Percentiles rank a stretch among this genome's conserved stretches.
phyloP scores from a whole-genome alignment of 2,888 invertebrate species.

The Diogma glabrata region DNA sequence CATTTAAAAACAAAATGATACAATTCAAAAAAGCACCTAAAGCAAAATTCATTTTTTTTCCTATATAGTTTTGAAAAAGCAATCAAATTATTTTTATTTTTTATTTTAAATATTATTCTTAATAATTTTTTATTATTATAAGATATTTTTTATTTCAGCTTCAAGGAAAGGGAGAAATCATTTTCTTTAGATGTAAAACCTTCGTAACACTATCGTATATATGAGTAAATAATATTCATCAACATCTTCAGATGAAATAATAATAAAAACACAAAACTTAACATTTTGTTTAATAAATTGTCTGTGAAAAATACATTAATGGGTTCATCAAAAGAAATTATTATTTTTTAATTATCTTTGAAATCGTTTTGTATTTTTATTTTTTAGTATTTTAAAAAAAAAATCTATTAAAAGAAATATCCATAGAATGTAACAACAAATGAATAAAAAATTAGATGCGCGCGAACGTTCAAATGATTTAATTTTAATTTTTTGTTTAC shows the following conservation, averaged over 20 bases:
- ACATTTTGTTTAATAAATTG: constrained; percentile 9
- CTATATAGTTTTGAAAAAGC: constrained; percentile 4
- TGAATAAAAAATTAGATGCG: no score
- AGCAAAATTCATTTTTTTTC: constrained; percentile 5
- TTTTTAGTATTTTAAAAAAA: constrained; percentile 4
- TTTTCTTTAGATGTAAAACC: constrained; percentile 3
- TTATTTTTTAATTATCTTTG: constrained; percentile 9
- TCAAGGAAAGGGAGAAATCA: constrained; percentile 1
- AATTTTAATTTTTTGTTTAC: no score
- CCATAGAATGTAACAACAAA: no score
- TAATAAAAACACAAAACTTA: not conserved
- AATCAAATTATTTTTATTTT: constrained; percentile 5
- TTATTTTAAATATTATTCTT: no score
- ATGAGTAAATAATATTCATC: constrained; percentile 3
- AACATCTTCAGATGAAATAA: constrained; percentile 2
- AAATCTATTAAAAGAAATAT: no score
- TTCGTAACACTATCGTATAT: constrained; percentile 6
- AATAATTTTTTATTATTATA: no score
- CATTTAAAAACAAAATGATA: constrained; percentile 4
- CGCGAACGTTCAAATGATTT: no score
- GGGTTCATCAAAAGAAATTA: constrained; percentile 9
- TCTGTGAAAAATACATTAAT: constrained; percentile 9
- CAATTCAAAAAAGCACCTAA: constrained; percentile 7
- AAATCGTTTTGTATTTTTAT: constrained; percentile 6
- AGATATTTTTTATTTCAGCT: constrained; percentile 5